Evolutionary conservation across 2,888 invertebrate genomes (phyloP), one percentile per base, ranked within the genome.

Genomic region (Strigamia crassipes): DNA sequence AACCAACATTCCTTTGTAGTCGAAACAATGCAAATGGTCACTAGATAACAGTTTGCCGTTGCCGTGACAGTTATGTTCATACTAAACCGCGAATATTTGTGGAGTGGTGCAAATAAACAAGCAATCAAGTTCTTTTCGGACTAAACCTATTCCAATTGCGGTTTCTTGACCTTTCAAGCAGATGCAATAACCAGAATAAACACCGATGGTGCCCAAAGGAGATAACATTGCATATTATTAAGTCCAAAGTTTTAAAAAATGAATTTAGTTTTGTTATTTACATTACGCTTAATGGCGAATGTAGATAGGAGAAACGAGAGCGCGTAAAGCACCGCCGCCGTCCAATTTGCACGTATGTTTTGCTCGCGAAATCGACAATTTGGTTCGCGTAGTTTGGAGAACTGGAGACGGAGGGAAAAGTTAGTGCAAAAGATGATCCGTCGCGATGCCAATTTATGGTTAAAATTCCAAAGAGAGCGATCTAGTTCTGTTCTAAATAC

Each of bases 381-480:
- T 66, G 27, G 10, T 66, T 66, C 18, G 13, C 42, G 2, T n/a
- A n/a, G n/a, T 51, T 6, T 51, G n/a, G n/a, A 18, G 8, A 51
- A 51, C 1, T 15, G n/a, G n/a, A 51, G n/a, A n/a, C n/a, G n/a
- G 4, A 61, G 23, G 23, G 27, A 23, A 27, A 66, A 27, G 66
- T 66, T 23, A 3, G 23, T 27, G 66, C 4, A 31, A 66, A 31
- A 66, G 66, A 66, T 66, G 66, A 66, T 66, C 66, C 66, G 27
- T 3, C 15, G 66, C 23, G 27, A 66, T 27, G 66, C 66, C 66
- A 66, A 66, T 66, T 66, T 66, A 66, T 66, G 27, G 9, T 27
- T 66, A 31, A 66, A 66, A 66, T 66, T 27, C 66, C 66, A 13
- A 66, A 66, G 66, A 66, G 66, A 66, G 66, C 66, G 66, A 66